Evolutionary conservation across 1,140 invertebrate genomes (phyloP).

Genomic region (Drosophila sulfurigaster): DNA sequence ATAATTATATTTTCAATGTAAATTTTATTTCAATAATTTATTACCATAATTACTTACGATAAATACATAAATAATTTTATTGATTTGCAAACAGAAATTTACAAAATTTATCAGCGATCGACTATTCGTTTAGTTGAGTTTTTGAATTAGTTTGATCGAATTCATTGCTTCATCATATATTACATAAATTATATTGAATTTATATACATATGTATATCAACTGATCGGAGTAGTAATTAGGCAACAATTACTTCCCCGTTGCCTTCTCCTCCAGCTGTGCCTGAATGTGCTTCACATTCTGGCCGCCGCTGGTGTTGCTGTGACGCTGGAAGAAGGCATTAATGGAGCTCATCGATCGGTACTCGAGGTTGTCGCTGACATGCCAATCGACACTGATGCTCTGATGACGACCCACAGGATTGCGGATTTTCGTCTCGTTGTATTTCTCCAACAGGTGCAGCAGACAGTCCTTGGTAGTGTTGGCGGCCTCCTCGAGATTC

Average conservation of each 20-base stretch:
- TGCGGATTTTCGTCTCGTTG: constrained; percentile 86
- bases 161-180: constrained; percentile 7
- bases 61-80: constrained; percentile 72
- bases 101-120: constrained; percentile 43
- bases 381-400: constrained; percentile 84
- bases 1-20: constrained; percentile 50
- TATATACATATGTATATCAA: constrained; percentile 21
- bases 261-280: constrained; percentile 82
- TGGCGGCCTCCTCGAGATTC: constrained; percentile 87
- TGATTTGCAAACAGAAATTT: constrained; percentile 46
- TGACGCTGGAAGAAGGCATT: constrained; percentile 89
- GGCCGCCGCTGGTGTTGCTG: constrained; percentile 85
- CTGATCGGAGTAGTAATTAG: background rate
- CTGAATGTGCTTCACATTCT: constrained; percentile 75
- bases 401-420: constrained; percentile 75
- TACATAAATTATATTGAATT: constrained; percentile 18
- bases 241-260: constrained; percentile 63
- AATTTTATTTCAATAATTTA: constrained; percentile 36
- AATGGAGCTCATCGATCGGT: constrained; percentile 88
- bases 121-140: constrained; percentile 46
- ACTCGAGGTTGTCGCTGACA: constrained; percentile 84
- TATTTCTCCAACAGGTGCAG: constrained; percentile 90
- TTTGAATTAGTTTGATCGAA: constrained; percentile 10
- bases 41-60: constrained; percentile 66
- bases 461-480: constrained; percentile 90